These are phyloP conservation scores for Caenorhabditis sp. DNA, from an alignment of 2,888 invertebrate genomes.

Conservation along the genomic window DNA sequence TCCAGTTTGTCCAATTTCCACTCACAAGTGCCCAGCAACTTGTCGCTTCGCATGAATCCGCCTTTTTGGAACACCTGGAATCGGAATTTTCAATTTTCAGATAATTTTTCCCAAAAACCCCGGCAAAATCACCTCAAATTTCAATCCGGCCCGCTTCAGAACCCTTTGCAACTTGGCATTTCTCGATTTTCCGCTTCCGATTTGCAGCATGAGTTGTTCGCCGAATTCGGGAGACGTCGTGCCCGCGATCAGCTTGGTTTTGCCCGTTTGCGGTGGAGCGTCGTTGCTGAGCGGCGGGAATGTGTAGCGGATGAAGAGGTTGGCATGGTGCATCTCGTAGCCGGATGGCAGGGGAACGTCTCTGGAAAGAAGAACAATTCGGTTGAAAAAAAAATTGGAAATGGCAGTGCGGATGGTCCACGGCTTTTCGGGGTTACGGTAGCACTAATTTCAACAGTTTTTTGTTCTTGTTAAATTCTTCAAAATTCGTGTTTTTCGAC, in stretches of 20 bases:
- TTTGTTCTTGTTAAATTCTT: too few species aligned
- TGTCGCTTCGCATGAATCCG: slow-evolving; percentile 94
- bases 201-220: slow-evolving; percentile 68
- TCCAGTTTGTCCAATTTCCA: slow-evolving; percentile 94
- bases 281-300: slow-evolving; percentile 92
- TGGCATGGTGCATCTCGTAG: slow-evolving; percentile 72
- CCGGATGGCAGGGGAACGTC: slow-evolving; percentile 74
- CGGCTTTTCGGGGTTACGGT: too few species aligned
- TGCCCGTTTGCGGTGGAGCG: slow-evolving; percentile 87
- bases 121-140: slow-evolving; percentile 90
- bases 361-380: too few species aligned
- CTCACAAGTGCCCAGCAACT: slow-evolving; percentile 90
- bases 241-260: slow-evolving; percentile 90
- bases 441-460: too few species aligned
- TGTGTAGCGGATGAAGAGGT: slow-evolving; percentile 86
- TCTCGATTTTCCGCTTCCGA: slow-evolving; percentile 69
- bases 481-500: too few species aligned
- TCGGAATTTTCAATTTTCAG: too few species aligned
- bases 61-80: slow-evolving; percentile 87
- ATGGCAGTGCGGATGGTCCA: too few species aligned
- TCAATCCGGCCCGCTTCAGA: slow-evolving; percentile 92
- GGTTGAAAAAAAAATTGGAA: too few species aligned
- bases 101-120: too few species aligned
- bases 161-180: slow-evolving; percentile 88
- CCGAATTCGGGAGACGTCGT: slow-evolving; percentile 87